Evolutionary conservation across 1,140 invertebrate species (phyloP).

Genomic region (Papilio aristodemus): DNA sequence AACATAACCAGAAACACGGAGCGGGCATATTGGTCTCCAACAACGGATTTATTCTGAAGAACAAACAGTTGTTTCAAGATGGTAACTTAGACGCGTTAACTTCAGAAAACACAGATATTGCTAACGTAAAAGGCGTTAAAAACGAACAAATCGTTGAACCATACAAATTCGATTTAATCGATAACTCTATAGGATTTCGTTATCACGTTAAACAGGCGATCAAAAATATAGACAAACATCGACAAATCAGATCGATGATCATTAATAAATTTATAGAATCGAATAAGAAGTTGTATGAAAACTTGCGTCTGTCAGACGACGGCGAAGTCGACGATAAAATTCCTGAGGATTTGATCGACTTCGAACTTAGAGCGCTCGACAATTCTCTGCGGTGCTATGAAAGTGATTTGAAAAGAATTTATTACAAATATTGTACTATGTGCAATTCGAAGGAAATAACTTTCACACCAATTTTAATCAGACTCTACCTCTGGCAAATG

Average conservation of each 20-base stretch:
- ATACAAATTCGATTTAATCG: conserved; percentile 61
- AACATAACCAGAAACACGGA: conserved; percentile 81
- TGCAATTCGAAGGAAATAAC: conserved; percentile 61
- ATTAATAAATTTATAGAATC: conserved; percentile 61
- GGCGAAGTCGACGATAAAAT: conserved; percentile 34
- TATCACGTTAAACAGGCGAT: conserved; percentile 66
- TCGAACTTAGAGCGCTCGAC: conserved; percentile 67
- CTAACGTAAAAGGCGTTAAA: conserved; percentile 38
- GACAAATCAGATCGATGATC: conserved; percentile 49
- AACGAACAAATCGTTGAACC: conserved; percentile 44
- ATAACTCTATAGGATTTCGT: conserved; percentile 52
- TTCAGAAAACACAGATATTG: conserved; percentile 37
- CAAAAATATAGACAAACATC: conserved; percentile 60
- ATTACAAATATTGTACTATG: conserved; percentile 76
- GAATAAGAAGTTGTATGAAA: conserved; percentile 46
- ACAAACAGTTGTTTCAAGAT: conserved; percentile 75
- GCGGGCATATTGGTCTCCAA: conserved; percentile 79
- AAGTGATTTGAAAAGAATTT: conserved; percentile 73
- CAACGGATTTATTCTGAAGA: conserved; percentile 76
- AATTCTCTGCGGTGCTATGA: conserved; percentile 74
- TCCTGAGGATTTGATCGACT: conserved; percentile 58
- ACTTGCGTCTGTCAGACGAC: conserved; percentile 37
- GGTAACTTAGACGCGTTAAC: conserved; percentile 67
- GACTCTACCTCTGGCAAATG: conserved; percentile 82
- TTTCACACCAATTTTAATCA: conserved; percentile 74